Evolutionary conservation across 2,888 invertebrate genomes (phyloP).

Genomic region (Drosophila cognata): DNA sequence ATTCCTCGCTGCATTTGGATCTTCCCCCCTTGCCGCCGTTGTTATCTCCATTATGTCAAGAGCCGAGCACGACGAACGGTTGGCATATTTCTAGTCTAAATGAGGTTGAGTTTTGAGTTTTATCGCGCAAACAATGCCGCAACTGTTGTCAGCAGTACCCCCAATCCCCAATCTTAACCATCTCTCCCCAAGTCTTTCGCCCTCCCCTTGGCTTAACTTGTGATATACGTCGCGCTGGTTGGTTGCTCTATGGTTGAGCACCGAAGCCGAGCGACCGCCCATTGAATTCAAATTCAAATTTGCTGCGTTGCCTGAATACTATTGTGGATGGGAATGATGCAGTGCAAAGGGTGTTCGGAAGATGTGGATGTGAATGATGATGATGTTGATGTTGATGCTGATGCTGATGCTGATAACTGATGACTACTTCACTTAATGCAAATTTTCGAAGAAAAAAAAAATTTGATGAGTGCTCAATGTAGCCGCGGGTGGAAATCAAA

Average conservation of each 20-base stretch:
- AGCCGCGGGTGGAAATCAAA: conserved; percentile 32
- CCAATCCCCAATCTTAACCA: conserved; percentile 2
- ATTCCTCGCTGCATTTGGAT: background rate
- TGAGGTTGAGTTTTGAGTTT: conserved; percentile 77
- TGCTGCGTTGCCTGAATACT: conserved; percentile 74
- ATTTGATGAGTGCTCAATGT: conserved; percentile 60
- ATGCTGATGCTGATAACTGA: conserved; percentile 72
- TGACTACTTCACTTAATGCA: conserved; percentile 81
- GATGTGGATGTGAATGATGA: conserved; percentile 20
- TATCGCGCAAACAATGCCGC: conserved; percentile 75
- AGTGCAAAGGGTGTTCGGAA: conserved; percentile 1
- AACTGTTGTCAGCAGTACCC: conserved; percentile 33
- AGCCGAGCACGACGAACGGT: conserved; percentile 60
- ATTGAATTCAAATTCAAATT: conserved; percentile 76
- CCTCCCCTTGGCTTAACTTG: conserved; percentile 1
- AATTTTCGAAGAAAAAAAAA: conserved; percentile 59
- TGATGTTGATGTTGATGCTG: conserved; percentile 34
- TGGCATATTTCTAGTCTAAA: conserved; percentile 77
- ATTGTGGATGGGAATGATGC: conserved; percentile 29
- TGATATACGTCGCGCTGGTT: conserved; percentile 40
- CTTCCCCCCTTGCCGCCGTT: conserved; percentile 13
- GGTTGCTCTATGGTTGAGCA: conserved; percentile 53
- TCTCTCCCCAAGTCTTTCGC: background rate
- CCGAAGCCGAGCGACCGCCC: conserved; percentile 37
- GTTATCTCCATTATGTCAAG: conserved; percentile 72